Percentiles rank a stretch among this genome's conserved stretches.
These are phyloP conservation scores for Puma concolor DNA, from an alignment of 2,113 vertebrate genomes.

Conservation along the genomic window DNA sequence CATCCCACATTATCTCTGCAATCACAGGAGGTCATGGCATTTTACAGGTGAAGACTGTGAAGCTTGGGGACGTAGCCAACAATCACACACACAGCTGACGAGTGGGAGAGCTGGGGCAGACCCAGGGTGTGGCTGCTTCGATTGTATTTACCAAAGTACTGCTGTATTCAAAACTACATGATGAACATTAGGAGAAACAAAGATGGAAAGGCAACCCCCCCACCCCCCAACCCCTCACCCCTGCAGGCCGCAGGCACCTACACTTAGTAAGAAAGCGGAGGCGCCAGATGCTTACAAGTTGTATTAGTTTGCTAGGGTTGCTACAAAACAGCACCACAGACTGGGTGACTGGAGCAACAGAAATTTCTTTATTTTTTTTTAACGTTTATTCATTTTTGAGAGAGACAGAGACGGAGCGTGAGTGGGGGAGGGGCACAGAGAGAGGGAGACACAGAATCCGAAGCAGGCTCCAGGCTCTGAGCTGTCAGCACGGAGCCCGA, in stretches of 20 bases:
- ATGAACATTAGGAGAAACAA: neutral
- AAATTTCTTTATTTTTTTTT: neutral
- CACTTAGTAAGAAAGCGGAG: neutral
- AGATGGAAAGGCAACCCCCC: neutral
- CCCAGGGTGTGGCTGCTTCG: neutral
- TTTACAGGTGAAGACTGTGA: neutral
- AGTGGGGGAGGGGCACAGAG: too few relatives aligned
- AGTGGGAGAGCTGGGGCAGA: neutral
- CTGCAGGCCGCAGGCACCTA: neutral
- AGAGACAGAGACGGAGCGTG: too few relatives aligned
- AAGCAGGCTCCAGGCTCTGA: too few relatives aligned
- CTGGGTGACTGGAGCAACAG: neutral
- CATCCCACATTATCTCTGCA: accelerated
- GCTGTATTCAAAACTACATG: accelerated
- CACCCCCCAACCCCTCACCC: too few relatives aligned
- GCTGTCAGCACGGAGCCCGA: too few relatives aligned
- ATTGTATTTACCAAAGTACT: neutral
- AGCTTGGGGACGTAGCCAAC: neutral
- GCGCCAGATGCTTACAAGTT: neutral
- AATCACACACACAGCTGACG: neutral
- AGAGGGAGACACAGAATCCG: too few relatives aligned
- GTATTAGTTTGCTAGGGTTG: accelerated
- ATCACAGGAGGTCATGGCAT: neutral
- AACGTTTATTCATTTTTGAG: too few relatives aligned
- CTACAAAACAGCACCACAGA: neutral